Evolutionary conservation across 2,888 invertebrate genomes (phyloP).

Genomic region (Pyrrhia umbra): DNA sequence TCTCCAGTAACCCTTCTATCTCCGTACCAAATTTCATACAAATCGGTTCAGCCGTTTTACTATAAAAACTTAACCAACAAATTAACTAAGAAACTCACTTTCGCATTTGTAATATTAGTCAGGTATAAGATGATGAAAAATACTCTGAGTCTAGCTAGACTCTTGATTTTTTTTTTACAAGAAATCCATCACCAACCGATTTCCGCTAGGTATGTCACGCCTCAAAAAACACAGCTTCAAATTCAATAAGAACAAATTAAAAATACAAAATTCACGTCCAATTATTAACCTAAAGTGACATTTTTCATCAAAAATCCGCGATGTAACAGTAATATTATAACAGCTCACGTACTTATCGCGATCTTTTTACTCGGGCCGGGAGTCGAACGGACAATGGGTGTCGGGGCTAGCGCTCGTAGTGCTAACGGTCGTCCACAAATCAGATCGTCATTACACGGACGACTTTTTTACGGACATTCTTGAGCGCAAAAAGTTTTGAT

Average conservation of each 20-base stretch:
- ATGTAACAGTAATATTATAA: conserved; percentile 60
- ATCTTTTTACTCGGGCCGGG: conserved; percentile 68
- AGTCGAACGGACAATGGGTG: conserved; percentile 76
- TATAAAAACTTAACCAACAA: no score
- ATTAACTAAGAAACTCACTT: no score
- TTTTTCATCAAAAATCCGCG: conserved; percentile 53
- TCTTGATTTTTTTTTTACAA: no score
- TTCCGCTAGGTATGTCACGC: conserved; percentile 18
- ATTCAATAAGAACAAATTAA: conserved; percentile 46
- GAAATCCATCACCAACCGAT: conserved; percentile 4
- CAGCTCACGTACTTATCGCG: conserved; percentile 72
- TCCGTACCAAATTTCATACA: no score
- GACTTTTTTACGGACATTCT: conserved; percentile 77
- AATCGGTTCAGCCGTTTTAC: no score
- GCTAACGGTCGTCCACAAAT: conserved; percentile 78
- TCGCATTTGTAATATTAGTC: no score
- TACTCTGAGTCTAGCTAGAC: no score
- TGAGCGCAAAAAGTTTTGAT: conserved; percentile 75
- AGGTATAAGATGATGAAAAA: no score
- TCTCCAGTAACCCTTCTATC: no score
- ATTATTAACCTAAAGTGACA: conserved; percentile 60
- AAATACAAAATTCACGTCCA: conserved; percentile 53
- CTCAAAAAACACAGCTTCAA: not conserved
- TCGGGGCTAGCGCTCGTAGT: conserved; percentile 64
- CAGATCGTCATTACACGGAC: conserved; percentile 80